Evolutionary conservation across 2,113 vertebrate species (phyloP).

Genomic region (Phylloscopus trochiloides): DNA sequence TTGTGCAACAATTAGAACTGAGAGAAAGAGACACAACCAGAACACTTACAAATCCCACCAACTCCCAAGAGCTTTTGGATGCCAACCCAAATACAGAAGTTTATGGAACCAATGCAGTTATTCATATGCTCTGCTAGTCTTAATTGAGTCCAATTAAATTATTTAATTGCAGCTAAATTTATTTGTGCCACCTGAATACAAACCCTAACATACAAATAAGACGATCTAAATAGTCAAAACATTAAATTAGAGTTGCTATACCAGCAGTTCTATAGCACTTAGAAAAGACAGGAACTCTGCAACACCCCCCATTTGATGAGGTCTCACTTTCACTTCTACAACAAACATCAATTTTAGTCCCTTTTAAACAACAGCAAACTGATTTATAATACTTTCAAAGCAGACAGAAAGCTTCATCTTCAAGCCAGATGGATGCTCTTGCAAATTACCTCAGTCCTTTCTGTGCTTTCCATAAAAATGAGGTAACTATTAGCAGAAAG

Average conservation of each 20-base stretch:
- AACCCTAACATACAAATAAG: neutral
- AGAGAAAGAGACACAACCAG: neutral
- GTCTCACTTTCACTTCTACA: neutral
- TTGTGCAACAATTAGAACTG: neutral
- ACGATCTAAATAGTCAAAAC: neutral
- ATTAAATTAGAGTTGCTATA: neutral
- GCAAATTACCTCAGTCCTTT: neutral
- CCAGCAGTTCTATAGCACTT: neutral
- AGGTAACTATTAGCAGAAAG: constrained; percentile 22
- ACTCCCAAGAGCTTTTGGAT: neutral
- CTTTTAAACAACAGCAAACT: neutral
- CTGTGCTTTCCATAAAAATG: constrained; percentile 26
- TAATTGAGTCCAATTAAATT: neutral
- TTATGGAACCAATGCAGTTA: neutral
- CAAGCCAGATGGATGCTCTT: constrained; percentile 4
- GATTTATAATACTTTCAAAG: neutral
- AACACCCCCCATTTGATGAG: neutral
- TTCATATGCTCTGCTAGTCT: neutral
- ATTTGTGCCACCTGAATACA: neutral
- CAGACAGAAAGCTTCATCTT: neutral
- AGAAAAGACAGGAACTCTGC: neutral
- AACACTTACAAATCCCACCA: neutral
- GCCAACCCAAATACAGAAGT: neutral
- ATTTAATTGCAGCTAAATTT: neutral
- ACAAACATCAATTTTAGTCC: neutral